These are phyloP conservation scores for Perizoma affinitatum DNA, from an alignment of 2,888 invertebrate species.

Conservation along the genomic window DNA sequence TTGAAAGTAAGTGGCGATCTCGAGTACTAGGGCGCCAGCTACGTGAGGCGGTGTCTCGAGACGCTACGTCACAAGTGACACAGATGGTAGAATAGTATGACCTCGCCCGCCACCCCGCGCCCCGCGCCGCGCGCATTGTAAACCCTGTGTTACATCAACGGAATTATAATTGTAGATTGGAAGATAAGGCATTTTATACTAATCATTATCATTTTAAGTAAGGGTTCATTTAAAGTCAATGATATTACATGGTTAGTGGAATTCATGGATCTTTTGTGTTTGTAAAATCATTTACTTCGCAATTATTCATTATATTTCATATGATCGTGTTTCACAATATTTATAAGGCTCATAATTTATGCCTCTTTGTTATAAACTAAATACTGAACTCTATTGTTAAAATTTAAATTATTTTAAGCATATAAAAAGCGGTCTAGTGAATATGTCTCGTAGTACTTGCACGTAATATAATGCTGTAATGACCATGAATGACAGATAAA, in stretches of 20 bases:
- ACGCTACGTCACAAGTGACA: slow-evolving; percentile 25
- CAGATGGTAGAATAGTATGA: slow-evolving; percentile 5
- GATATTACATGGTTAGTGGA: too few species aligned
- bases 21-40: slow-evolving; percentile 58
- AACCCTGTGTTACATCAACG: slow-evolving; percentile 17
- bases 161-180: neutral
- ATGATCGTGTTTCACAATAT: slow-evolving; percentile 19
- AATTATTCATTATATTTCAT: slow-evolving; percentile 20
- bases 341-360: slow-evolving; percentile 23
- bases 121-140: slow-evolving; percentile 2
- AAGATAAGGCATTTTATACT: too few species aligned
- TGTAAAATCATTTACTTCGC: neutral
- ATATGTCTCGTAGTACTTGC: slow-evolving; percentile 33
- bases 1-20: slow-evolving; percentile 67
- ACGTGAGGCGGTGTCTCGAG: slow-evolving; percentile 42
- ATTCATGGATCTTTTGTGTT: neutral
- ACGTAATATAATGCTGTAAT: slow-evolving; percentile 30
- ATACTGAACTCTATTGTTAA: slow-evolving; percentile 26
- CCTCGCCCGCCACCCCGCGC: neutral
- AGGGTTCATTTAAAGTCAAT: too few species aligned
- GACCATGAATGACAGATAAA: slow-evolving; percentile 35
- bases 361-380: slow-evolving; percentile 25
- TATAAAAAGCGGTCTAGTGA: slow-evolving; percentile 36
- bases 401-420: slow-evolving; percentile 24
- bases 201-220: too few species aligned